Base-by-base conservation (phyloP, 2,888 invertebrate species). In the Trissolcus brochymenae region DNA sequence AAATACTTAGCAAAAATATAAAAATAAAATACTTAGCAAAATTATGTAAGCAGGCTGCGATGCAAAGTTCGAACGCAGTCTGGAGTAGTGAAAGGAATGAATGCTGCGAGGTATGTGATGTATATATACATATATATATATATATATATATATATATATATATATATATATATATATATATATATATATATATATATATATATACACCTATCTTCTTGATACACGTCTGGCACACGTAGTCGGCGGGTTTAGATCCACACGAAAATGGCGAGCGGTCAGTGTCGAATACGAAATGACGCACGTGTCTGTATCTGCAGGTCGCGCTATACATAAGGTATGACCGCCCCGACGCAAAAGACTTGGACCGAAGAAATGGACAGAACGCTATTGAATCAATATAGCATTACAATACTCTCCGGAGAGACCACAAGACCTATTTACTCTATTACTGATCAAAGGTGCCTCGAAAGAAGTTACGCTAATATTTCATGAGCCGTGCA, bases 251-350 rank as follows among this genome's bases (percentile, higher is more conserved):
- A 84, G 87, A 85, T 85, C 85, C 82, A 80, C 82, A 85, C 81
- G 84, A 88, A 88, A 88, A 88, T 87, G 87, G 84, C 84, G 82
- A 85, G 85, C 79, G 87, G 86, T 86, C 87, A 87, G 87, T 84
- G 82, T 84, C 87, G 89, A 88, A 89, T 89, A 89, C 89, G 83
- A 88, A 89, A 88, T 86, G 85, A 83, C 66, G 81, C 81, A 81
- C 79, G 80, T 74, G 81, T 46, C 59, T 83, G 81, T 81, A 82
- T 81, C 85, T 83, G 74, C 25, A 79, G 81, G 84, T 6, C 82
- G 84, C 83, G 85, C 83, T 84, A 84, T 87, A 86, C 88, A 87
- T 88, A 88, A 88, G 85, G 84, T 87, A 88, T 87, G 88, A 87
- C 85, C 84, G 79, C 77, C 81, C 77, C 81, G 78, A 79, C 77